Evolutionary conservation across 1,140 invertebrate species (phyloP).

Genomic region (Papilio machaon): DNA sequence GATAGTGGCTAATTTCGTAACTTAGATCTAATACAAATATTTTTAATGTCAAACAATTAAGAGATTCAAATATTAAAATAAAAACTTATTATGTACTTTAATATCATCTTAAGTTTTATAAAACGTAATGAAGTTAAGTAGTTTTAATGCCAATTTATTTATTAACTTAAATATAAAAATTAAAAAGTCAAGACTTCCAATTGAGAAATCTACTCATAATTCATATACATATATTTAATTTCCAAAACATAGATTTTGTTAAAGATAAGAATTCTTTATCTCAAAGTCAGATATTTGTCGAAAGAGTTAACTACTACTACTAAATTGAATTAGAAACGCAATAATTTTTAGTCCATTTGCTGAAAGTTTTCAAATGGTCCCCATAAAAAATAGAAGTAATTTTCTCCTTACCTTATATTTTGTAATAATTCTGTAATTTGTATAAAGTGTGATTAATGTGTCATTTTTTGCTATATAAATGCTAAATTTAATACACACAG

Average conservation of each 20-base stretch:
- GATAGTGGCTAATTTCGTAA: background rate
- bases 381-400: background rate
- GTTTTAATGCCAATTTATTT: background rate
- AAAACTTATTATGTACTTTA: background rate
- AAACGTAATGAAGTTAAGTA: background rate
- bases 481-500: too few species aligned
- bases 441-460: too few species aligned
- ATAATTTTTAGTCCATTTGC: background rate
- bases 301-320: background rate
- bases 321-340: background rate
- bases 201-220: background rate
- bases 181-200: background rate
- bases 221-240: background rate
- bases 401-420: too few species aligned
- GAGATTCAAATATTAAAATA: background rate
- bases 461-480: too few species aligned
- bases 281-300: too few species aligned
- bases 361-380: background rate
- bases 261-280: background rate
- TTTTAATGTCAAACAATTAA: background rate
- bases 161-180: constrained; percentile 9
- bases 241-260: background rate
- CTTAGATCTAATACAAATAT: background rate
- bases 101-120: background rate
- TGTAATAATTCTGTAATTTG: too few species aligned